Conservation (phyloP, 2,113 vertebrate genomes). For the Buteo buteo region DNA sequence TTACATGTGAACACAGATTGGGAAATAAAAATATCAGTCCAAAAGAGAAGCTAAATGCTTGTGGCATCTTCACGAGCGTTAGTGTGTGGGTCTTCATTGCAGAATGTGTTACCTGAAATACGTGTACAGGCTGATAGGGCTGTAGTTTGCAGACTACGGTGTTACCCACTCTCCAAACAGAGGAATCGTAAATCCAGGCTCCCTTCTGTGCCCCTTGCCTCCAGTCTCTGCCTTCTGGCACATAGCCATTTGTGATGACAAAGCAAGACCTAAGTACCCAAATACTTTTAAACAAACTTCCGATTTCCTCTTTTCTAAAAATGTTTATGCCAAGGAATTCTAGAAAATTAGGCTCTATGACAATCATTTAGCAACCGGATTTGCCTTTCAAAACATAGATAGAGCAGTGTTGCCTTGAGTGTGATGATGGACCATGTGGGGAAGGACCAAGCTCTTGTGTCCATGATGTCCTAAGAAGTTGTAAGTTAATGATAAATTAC, state of each 20-base stretch:
- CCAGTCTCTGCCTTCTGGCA: not conserved
- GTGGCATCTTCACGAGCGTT: not conserved
- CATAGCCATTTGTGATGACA: not conserved
- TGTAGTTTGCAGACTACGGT: not conserved
- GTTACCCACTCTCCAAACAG: not conserved
- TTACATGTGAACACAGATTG: too few relatives aligned
- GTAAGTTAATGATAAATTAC: not conserved
- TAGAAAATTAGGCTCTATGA: not conserved
- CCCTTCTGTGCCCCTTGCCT: not conserved
- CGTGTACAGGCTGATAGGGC: not conserved
- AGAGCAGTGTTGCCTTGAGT: not conserved
- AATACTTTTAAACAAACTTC: not conserved
- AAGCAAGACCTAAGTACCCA: not conserved
- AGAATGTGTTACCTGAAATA: not conserved
- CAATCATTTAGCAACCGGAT: not conserved
- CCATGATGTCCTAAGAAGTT: not conserved
- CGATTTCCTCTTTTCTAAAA: not conserved
- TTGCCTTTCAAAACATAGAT: not conserved
- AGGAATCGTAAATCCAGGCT: not conserved
- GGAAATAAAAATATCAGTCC: not conserved
- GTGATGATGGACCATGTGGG: not conserved
- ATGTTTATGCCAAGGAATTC: not conserved
- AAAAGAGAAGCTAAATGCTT: not conserved
- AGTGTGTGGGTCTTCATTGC: not conserved
- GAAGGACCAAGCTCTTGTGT: not conserved